Conservation (phyloP, 2,888 invertebrate genomes). For the Agonopterix arenella region DNA sequence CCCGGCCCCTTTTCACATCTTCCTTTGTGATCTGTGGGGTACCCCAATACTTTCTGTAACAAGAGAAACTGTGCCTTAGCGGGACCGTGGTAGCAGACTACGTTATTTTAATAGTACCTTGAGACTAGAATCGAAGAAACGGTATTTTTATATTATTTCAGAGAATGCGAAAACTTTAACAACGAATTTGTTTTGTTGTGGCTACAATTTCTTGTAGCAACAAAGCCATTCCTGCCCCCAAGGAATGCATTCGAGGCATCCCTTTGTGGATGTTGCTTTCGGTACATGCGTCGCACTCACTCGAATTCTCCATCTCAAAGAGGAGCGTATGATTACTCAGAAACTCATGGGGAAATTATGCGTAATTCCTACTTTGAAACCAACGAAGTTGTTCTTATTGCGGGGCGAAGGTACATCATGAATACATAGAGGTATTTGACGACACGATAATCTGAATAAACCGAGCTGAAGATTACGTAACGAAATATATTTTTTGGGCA, state of each 20-base stretch:
- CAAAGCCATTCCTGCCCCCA: too few species aligned
- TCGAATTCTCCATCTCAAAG: constrained; percentile 17
- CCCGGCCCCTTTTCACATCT: too few species aligned
- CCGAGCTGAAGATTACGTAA: constrained; percentile 30
- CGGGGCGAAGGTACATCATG: constrained; percentile 29
- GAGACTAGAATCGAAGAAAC: too few species aligned
- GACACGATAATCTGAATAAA: constrained; percentile 51
- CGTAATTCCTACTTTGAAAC: constrained; percentile 29
- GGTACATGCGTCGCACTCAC: not conserved
- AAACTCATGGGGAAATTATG: constrained; percentile 26
- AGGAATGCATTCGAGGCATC: not conserved
- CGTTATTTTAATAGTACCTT: too few species aligned
- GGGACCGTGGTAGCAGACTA: too few species aligned
- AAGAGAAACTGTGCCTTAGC: too few species aligned
- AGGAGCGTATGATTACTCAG: constrained; percentile 19
- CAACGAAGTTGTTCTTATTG: constrained; percentile 21
- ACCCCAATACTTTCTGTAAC: too few species aligned
- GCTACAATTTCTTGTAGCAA: too few species aligned
- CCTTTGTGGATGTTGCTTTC: not conserved
- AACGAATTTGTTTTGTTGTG: too few species aligned
- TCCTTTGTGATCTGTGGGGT: too few species aligned
- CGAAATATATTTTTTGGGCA: constrained; percentile 31
- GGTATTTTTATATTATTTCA: too few species aligned
- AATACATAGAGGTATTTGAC: constrained; percentile 39
- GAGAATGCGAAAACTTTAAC: too few species aligned